phyloP scores from a whole-genome alignment of 2,888 invertebrate genomes.

The Cynaeus angustus region DNA sequence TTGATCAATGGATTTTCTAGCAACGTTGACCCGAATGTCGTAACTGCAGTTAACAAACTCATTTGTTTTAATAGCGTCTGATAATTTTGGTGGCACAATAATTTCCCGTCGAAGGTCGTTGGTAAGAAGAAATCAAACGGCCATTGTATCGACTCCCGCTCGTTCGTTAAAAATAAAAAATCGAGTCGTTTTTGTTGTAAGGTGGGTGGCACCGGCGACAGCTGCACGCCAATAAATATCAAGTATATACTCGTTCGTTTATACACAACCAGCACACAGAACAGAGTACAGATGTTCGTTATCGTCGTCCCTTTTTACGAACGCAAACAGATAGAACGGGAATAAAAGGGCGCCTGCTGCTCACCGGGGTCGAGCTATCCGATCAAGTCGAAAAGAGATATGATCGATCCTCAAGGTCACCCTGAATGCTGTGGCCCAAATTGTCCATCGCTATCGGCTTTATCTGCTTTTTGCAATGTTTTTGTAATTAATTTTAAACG shows the following conservation, averaged over 20 bases:
- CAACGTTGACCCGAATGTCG: constrained; percentile 31
- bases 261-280: constrained; percentile 29
- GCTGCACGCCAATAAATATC: constrained; percentile 50
- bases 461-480: constrained; percentile 42
- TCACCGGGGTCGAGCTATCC: constrained; percentile 26
- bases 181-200: constrained; percentile 29
- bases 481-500: constrained; percentile 40
- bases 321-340: constrained; percentile 44
- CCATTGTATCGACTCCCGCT: constrained; percentile 9
- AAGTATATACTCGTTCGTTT: constrained; percentile 46
- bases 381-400: constrained; percentile 14
- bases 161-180: constrained; percentile 42
- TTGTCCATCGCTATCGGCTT: constrained; percentile 22
- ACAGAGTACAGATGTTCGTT: constrained; percentile 48
- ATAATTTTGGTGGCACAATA: constrained; percentile 14
- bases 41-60: constrained; percentile 23
- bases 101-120: constrained; percentile 26
- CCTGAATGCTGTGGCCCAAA: constrained; percentile 20
- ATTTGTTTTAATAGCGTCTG: constrained; percentile 28
- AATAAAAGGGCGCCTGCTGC: constrained; percentile 41
- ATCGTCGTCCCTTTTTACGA: constrained; percentile 42
- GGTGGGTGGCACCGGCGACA: constrained; percentile 46
- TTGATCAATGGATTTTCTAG: constrained; percentile 13
- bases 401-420: constrained; percentile 40
- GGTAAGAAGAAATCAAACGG: constrained; percentile 14